These are phyloP conservation scores for Oxyruncus cristatus DNA, from an alignment of 2,113 vertebrate genomes.

Conservation along the genomic window DNA sequence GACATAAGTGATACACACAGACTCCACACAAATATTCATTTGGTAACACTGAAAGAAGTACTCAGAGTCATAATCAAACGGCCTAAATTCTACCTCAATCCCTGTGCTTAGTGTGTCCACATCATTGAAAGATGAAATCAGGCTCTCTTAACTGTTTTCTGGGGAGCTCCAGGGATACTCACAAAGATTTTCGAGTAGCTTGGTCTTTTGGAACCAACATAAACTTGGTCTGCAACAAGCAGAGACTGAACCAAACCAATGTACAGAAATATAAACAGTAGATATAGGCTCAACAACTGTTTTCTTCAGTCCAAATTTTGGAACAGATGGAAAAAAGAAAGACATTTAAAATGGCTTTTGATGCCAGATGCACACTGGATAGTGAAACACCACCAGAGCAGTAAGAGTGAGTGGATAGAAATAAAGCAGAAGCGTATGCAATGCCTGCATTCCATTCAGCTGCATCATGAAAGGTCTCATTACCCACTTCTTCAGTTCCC, in stretches of 20 bases:
- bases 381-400: neutral
- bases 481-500: neutral
- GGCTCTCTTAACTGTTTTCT: neutral
- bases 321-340: neutral
- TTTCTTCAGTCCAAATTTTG: neutral
- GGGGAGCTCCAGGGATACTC: neutral
- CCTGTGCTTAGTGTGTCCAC: neutral
- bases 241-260: neutral
- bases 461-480: neutral
- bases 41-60: neutral
- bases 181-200: neutral
- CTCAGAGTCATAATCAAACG: neutral
- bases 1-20: neutral
- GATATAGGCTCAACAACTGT: neutral
- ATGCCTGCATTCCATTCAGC: neutral
- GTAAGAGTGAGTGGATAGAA: neutral
- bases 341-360: neutral
- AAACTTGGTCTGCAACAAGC: neutral
- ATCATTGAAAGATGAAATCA: neutral
- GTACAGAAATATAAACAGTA: neutral
- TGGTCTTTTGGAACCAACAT: neutral
- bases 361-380: neutral
- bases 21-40: neutral
- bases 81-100: neutral
- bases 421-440: neutral